Conservation (phyloP, 92 coral and sea anemone genomes). For the Siderastrea siderea region DNA sequence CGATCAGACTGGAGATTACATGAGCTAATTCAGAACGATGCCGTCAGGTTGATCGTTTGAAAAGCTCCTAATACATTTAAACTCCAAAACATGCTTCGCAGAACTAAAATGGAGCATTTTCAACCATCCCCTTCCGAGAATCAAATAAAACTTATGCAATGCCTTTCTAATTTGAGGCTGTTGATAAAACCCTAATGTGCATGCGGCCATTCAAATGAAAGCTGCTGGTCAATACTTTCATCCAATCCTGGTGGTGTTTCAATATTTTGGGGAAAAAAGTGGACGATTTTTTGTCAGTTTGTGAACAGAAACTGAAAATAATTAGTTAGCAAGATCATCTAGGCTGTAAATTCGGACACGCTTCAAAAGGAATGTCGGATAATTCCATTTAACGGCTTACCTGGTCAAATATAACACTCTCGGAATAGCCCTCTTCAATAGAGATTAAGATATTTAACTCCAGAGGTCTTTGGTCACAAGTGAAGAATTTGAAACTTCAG, state of each 20-base stretch:
- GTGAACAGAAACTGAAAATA: too few species aligned
- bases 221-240: not conserved
- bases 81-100: too few species aligned
- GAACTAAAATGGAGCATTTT: too few species aligned
- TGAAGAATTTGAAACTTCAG: not conserved
- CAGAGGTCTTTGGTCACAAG: not conserved
- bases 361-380: slow-evolving; percentile 1
- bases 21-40: too few species aligned
- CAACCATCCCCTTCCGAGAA: too few species aligned
- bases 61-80: too few species aligned
- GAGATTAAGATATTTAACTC: slow-evolving; percentile 4
- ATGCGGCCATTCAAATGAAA: not conserved
- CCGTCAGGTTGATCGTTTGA: too few species aligned
- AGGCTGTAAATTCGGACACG: not conserved
- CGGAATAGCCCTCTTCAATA: not conserved
- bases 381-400: not conserved
- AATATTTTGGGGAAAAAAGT: too few species aligned
- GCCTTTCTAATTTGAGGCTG: not conserved
- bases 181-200: too few species aligned
- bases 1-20: too few species aligned
- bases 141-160: not conserved
- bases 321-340: not conserved
- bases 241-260: too few species aligned
- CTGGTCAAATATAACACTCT: not conserved
- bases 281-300: too few species aligned